phyloP scores from a whole-genome alignment of 2,888 invertebrate species.

The Hedychridium roseum region DNA sequence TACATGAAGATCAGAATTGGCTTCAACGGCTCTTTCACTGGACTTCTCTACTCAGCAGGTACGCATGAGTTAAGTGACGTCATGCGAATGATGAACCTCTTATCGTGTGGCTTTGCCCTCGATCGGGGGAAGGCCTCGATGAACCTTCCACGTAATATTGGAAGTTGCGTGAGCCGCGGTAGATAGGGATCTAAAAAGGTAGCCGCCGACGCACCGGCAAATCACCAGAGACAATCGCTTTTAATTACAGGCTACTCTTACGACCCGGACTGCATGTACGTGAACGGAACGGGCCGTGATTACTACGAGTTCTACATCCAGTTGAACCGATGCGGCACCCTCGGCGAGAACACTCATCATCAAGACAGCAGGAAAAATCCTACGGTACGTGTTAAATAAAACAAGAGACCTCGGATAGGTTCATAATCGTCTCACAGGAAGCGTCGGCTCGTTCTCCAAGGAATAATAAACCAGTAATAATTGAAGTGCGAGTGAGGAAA shows the following conservation, averaged over 20 bases:
- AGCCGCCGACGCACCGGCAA: background rate
- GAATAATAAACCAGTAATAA: no score
- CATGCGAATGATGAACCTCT: no score
- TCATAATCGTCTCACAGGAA: constrained; percentile 18
- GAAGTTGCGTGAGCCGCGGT: no score
- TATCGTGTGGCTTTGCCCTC: no score
- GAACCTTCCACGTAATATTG: background rate
- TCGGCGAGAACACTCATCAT: constrained; percentile 87
- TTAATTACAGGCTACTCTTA: constrained; percentile 82
- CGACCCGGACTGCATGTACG: constrained; percentile 93
- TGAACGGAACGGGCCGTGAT: constrained; percentile 90
- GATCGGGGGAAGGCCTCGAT: no score
- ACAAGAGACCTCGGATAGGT: background rate
- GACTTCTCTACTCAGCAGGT: constrained; percentile 90
- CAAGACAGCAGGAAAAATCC: constrained; percentile 87
- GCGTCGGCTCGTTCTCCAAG: constrained; percentile 1
- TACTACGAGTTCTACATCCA: constrained; percentile 95
- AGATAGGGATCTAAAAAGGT: background rate
- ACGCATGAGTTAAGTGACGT: no score
- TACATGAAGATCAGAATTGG: constrained; percentile 94
- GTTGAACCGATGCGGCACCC: constrained; percentile 88
- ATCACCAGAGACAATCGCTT: constrained; percentile 34
- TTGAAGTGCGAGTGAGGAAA: no score
- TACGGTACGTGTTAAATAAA: constrained; percentile 71
- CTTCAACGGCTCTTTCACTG: constrained; percentile 90